These are phyloP conservation scores for Trachelus stipa DNA, from an alignment of 2,888 invertebrate genomes.

Conservation along the genomic window DNA sequence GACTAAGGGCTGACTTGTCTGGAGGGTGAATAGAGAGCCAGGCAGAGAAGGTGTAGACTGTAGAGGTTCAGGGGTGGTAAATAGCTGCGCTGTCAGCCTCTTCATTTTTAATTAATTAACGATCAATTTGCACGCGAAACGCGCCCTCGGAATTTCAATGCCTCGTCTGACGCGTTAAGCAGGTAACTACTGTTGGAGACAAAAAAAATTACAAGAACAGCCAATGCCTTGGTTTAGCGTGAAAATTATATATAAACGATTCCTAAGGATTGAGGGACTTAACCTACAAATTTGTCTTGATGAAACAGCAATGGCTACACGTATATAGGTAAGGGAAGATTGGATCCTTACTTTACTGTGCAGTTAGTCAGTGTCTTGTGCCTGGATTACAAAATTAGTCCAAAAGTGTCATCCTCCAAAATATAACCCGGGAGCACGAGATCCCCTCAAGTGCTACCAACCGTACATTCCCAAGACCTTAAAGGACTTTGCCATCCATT, in stretches of 20 bases:
- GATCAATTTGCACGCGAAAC: slow-evolving; percentile 53
- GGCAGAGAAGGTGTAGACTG: slow-evolving; percentile 7
- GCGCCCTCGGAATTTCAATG: slow-evolving; percentile 40
- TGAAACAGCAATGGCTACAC: not conserved
- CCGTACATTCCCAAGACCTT: slow-evolving; percentile 43
- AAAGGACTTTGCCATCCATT: slow-evolving; percentile 47
- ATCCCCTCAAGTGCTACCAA: slow-evolving; percentile 46
- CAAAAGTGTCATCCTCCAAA: slow-evolving; percentile 30
- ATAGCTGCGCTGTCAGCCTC: slow-evolving; percentile 51
- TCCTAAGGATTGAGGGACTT: slow-evolving; percentile 1
- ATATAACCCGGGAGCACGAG: slow-evolving; percentile 42
- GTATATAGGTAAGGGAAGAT: slow-evolving; percentile 44
- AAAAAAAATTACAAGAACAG: not conserved
- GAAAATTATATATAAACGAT: not conserved
- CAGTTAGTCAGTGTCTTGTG: slow-evolving; percentile 56
- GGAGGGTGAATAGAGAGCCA: slow-evolving; percentile 31
- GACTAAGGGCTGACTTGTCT: slow-evolving; percentile 58
- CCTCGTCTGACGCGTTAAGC: slow-evolving; percentile 7
- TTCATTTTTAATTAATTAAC: slow-evolving; percentile 60
- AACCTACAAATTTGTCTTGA: slow-evolving; percentile 5
- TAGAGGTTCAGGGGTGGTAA: slow-evolving; percentile 36
- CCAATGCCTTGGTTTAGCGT: not conserved
- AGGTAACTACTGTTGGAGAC: not conserved
- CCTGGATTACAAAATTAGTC: slow-evolving; percentile 61
- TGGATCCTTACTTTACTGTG: slow-evolving; percentile 61